Evolutionary conservation across 2,888 invertebrate genomes (phyloP).

Genomic region (Coelopa pilipes): DNA sequence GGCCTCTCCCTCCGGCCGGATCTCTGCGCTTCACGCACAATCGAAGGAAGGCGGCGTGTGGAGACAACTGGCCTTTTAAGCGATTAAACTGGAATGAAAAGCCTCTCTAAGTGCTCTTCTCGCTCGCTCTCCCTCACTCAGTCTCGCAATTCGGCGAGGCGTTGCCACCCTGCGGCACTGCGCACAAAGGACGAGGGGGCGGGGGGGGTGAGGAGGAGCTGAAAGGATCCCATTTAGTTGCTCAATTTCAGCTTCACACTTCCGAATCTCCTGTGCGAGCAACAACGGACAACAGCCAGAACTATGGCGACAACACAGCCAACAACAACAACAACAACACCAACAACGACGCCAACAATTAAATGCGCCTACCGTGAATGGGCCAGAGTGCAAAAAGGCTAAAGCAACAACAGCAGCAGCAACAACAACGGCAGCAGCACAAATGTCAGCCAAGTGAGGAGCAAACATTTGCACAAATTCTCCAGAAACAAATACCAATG

Average conservation of each 20-base stretch:
- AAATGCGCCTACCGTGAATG: slow-evolving; percentile 26
- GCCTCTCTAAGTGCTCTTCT: background rate
- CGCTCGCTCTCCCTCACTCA: too few species aligned
- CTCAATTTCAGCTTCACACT: slow-evolving; percentile 66
- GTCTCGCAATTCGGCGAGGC: too few species aligned
- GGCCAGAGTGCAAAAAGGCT: slow-evolving; percentile 13
- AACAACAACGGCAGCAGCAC: slow-evolving; percentile 10
- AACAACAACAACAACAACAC: slow-evolving; percentile 19
- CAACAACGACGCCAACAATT: slow-evolving; percentile 31
- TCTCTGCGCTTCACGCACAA: too few species aligned
- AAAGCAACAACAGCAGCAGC: slow-evolving; percentile 18
- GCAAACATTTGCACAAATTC: slow-evolving; percentile 31
- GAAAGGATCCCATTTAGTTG: slow-evolving; percentile 57
- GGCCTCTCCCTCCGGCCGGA: too few species aligned
- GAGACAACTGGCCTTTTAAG: too few species aligned
- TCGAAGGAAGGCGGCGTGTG: too few species aligned
- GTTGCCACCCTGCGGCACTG: background rate
- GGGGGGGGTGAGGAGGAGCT: slow-evolving; percentile 45
- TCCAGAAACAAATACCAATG: slow-evolving; percentile 8
- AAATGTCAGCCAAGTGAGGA: slow-evolving; percentile 17
- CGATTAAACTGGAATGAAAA: too few species aligned
- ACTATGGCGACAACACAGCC: too few species aligned
- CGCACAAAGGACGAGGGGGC: slow-evolving; percentile 53
- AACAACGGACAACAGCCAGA: slow-evolving; percentile 24
- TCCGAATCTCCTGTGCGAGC: slow-evolving; percentile 48